Base-by-base conservation (phyloP, 2,113 vertebrate genomes). In the Platanista minor region DNA sequence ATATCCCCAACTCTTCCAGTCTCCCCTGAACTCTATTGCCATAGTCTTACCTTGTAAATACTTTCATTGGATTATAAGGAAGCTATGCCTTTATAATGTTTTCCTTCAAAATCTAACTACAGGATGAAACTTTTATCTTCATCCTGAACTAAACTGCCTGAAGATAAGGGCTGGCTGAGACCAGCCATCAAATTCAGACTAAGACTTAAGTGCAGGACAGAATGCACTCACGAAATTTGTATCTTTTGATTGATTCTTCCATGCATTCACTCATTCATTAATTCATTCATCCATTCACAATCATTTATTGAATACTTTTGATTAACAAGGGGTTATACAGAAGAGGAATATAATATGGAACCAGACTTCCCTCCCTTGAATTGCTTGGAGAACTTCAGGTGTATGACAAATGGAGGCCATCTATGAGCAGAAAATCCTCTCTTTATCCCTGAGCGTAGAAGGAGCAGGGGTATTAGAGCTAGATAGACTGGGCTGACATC, bases 61-160 rank as follows among this genome's bases (percentile, higher is more conserved):
- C n/a, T 90, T 94, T 41, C 20, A 80, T 36, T 94, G 81, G 67
- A 81, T 52, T 91, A 6, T 49, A 89, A 82, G 20, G 64, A 85
- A 82, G 49, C 3, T 46, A n/a, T 82, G 25, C 0, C 36, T 94
- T 88, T 88, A 72, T 36, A 75, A 77, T 67, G 23, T 21, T 96
- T 97, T 94, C 61, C 33, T 96, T 89, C 17, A 80, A 88, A 86
- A 84, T 80, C 18, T 64, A 93, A 91, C 27, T 49, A 36, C 1
- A 49, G 23, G 39, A 67, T 83, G 8, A 74, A 97, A 86, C 23
- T 83, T 92, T 77, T 61, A 77, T 64, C 41, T 72, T 96, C 6
- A 66, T 66, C 27, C 17, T 67, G 41, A 92, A 95, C 94, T 93
- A 94, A 90, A 52, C 1, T 49, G 1, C 21, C 87, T 84, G 25